Conservation (phyloP, 2,888 invertebrate genomes). For the Xestoiulus laeticollis region DNA sequence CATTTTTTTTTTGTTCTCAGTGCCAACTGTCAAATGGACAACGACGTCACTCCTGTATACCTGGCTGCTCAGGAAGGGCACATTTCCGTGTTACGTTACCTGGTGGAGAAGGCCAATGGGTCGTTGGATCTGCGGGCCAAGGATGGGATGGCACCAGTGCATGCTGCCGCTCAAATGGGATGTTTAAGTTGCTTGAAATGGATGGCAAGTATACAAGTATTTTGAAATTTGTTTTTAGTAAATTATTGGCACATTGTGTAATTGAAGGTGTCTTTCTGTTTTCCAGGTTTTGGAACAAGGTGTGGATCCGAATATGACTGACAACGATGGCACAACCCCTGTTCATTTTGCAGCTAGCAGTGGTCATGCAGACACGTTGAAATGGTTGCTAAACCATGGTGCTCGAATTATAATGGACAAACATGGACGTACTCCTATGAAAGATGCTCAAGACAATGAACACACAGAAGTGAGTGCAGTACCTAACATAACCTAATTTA, state of each 20-base stretch:
- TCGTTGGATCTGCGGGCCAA: constrained; percentile 82
- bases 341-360: constrained; percentile 88
- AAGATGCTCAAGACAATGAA: constrained; percentile 90
- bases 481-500: no score
- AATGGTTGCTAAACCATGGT: constrained; percentile 85
- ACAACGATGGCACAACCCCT: constrained; percentile 89
- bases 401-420: constrained; percentile 83
- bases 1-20: constrained; percentile 65
- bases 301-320: constrained; percentile 83
- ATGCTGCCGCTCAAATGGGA: constrained; percentile 90
- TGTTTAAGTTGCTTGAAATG: constrained; percentile 86
- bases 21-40: constrained; percentile 91
- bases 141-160: constrained; percentile 90
- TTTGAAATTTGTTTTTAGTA: no score
- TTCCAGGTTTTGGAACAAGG: constrained; percentile 77
- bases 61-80: constrained; percentile 90
- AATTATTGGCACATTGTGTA: not conserved
- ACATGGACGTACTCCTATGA: constrained; percentile 88
- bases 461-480: constrained; percentile 77
- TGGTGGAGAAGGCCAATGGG: constrained; percentile 84
- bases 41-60: constrained; percentile 89
- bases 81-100: constrained; percentile 83
- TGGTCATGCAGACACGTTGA: constrained; percentile 75
- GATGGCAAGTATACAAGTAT: constrained; percentile 74
- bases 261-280: not conserved